A percentile compares a stretch with the other conserved stretches of the same genome.
These are phyloP conservation scores for Triplophysa dalaica DNA, from an alignment of 2,113 vertebrate genomes.

Conservation along the genomic window DNA sequence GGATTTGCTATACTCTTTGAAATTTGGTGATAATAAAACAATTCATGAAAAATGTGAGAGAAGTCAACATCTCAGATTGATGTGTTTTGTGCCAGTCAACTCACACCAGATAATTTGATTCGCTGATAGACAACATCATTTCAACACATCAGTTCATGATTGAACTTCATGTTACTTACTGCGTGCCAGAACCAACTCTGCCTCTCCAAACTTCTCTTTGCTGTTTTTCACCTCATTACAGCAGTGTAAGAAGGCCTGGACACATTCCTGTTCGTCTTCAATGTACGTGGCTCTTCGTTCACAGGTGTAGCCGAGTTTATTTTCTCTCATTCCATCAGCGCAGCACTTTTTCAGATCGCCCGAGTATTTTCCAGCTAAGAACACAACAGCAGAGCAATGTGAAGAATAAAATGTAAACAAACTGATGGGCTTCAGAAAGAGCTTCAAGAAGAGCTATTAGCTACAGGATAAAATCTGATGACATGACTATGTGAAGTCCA, in stretches of 20 bases:
- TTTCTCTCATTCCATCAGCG: constrained; percentile 72
- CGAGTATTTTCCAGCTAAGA: constrained; percentile 65
- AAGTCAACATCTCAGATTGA: no score
- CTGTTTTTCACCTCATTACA: constrained; percentile 51
- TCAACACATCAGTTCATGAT: no score
- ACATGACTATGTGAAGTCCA: not conserved
- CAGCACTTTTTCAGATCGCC: constrained; percentile 68
- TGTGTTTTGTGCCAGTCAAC: no score
- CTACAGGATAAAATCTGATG: no score
- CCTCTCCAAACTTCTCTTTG: not conserved
- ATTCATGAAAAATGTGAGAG: no score
- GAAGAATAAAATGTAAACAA: no score
- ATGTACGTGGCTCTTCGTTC: constrained; percentile 63
- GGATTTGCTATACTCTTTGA: no score
- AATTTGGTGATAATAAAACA: no score
- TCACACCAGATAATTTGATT: no score
- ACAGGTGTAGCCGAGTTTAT: constrained; percentile 73
- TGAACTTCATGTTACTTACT: constrained; percentile 27
- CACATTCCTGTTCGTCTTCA: constrained; percentile 34
- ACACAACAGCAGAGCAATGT: constrained; percentile 1
- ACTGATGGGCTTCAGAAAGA: no score
- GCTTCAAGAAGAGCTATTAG: no score
- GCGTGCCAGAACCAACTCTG: constrained; percentile 29
- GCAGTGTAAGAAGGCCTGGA: constrained; percentile 44
- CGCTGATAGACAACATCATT: no score